Evolutionary conservation across 2,797 vertebrate species (phyloP).

Genomic region (Pangasius larnaudii): DNA sequence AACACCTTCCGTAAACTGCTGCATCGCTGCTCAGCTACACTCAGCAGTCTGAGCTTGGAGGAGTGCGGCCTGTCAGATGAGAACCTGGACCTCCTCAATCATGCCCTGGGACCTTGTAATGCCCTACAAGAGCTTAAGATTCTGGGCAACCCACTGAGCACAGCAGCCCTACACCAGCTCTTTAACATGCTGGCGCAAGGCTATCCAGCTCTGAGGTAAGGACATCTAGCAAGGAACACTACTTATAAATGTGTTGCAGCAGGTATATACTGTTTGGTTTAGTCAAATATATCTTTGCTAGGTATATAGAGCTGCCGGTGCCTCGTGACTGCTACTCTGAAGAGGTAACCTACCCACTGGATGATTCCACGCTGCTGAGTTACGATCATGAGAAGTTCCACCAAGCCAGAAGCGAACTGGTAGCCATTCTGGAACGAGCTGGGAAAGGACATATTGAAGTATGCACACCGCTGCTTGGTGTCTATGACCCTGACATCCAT

Average conservation of each 20-base stretch:
- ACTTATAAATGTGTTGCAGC: background rate
- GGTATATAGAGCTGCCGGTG: slow-evolving; percentile 86
- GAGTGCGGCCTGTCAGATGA: slow-evolving; percentile 87
- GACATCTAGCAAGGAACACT: background rate
- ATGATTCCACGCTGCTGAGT: slow-evolving; percentile 76
- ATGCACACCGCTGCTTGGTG: slow-evolving; percentile 85
- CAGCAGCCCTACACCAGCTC: slow-evolving; percentile 75
- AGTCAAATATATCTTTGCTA: slow-evolving; percentile 9
- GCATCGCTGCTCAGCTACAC: slow-evolving; percentile 76
- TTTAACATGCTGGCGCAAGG: slow-evolving; percentile 76
- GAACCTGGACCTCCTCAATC: slow-evolving; percentile 75
- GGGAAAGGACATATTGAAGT: slow-evolving; percentile 80
- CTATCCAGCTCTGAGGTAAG: slow-evolving; percentile 77
- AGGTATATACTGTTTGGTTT: background rate
- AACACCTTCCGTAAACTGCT: slow-evolving; percentile 85
- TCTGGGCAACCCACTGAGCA: slow-evolving; percentile 89
- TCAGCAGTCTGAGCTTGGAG: slow-evolving; percentile 83
- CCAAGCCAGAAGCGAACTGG: slow-evolving; percentile 75
- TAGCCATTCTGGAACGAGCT: slow-evolving; percentile 77
- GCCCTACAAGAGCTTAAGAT: slow-evolving; percentile 85
- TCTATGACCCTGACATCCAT: slow-evolving; percentile 88
- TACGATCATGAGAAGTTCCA: slow-evolving; percentile 85
- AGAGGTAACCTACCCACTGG: slow-evolving; percentile 83
- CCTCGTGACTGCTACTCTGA: slow-evolving; percentile 89
- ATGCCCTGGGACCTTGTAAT: slow-evolving; percentile 78